Evolutionary conservation across 2,797 vertebrate species (phyloP), one percentile per base, ranked within the genome.

Genomic region (Brotula barbata): DNA sequence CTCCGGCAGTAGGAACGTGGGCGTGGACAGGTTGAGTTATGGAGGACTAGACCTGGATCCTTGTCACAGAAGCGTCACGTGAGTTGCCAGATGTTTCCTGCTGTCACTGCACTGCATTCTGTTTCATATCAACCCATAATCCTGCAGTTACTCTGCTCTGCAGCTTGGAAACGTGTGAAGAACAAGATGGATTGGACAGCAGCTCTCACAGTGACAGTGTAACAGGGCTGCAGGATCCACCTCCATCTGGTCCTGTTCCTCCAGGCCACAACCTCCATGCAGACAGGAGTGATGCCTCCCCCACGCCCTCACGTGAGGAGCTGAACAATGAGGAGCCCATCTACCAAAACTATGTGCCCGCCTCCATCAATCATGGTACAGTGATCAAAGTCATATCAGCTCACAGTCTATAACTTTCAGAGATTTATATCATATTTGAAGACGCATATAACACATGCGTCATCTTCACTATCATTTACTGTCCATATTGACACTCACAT

Each of bases 21-120:
- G 62, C 39, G 70, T 63, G 2, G 57, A 42, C 40, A 57, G 34
- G 25, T 28, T 28, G 57, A 74, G 91, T 93, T 70, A 75, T 77
- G 14, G 34, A 17, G 20, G 7, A 42, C 9, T 2, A 34, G 12
- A 9, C 1, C 2, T 46, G 12, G 28, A 2, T 6, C 6, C 6
- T 49, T 28, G 36, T 25, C 11, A 25, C 17, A 31, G 7, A n/a
- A 25, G n/a, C 3, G 14, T 20, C 0, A 21, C 1, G 13, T 25
- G 2, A 42, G 54, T 20, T 44, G 14, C 2, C 4, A 21, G 34
- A 15, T 51, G 19, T 39, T 3, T 15, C 36, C 6, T 28, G 7
- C 25, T 33, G 31, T 41, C n/a, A 2, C 39, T 41, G 31, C 31
- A 33, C 31, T n/a, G n/a, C n/a, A n/a, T n/a, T n/a, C n/a, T n/a